A percentile compares a stretch with the other conserved stretches of the same genome.
Conservation (phyloP, 35 echinoderm and acorn worm species). For the Hemicentrotus pulcherrimus region DNA sequence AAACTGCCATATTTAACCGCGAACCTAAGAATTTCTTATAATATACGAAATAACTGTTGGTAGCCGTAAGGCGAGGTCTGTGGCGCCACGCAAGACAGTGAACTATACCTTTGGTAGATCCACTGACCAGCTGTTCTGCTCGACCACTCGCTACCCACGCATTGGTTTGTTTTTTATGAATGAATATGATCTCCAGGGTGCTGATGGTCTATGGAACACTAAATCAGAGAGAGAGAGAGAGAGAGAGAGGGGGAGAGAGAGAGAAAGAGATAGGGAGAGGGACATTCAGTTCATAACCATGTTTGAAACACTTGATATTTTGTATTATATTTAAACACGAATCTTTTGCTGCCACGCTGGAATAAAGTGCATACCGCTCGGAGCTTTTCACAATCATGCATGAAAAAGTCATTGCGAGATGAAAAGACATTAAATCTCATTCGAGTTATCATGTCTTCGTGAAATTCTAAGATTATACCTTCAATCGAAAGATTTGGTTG, state of each 20-base stretch:
- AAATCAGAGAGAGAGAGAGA: background rate
- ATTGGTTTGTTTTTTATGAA: slow-evolving; percentile 2
- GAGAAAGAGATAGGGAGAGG: too few species aligned
- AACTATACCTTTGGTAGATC: background rate
- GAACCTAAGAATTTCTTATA: background rate
- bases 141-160: background rate
- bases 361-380: too few species aligned
- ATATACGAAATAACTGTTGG: background rate
- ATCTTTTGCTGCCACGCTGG: too few species aligned
- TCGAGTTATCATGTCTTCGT: too few species aligned
- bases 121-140: background rate
- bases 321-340: too few species aligned
- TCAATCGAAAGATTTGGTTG: too few species aligned
- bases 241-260: too few species aligned
- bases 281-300: too few species aligned
- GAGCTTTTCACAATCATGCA: too few species aligned
- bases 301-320: background rate
- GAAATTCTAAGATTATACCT: too few species aligned
- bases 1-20: background rate
- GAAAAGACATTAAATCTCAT: too few species aligned
- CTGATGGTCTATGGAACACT: background rate
- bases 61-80: background rate
- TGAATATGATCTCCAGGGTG: background rate
- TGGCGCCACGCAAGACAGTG: background rate
- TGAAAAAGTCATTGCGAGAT: too few species aligned